Percentiles rank a stretch among this genome's conserved stretches.
Evolutionary conservation across 2,113 vertebrate species (phyloP).

Genomic region (Balaeniceps rex): DNA sequence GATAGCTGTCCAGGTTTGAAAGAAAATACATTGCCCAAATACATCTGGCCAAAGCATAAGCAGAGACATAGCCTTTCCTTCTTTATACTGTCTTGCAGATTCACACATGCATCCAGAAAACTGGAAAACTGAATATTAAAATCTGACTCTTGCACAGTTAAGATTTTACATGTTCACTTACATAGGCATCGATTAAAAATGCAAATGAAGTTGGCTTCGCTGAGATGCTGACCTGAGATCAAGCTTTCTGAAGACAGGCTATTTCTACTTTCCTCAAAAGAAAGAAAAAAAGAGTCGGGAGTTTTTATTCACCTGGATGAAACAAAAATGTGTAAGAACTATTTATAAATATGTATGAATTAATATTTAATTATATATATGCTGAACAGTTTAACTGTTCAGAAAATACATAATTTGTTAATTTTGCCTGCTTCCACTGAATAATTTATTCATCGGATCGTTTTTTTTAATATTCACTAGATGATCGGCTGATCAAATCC

Average conservation of each 20-base stretch:
- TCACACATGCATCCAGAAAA: background rate
- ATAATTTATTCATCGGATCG: conserved; percentile 56
- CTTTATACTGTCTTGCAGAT: background rate
- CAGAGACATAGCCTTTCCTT: background rate
- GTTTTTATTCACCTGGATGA: conserved; percentile 21
- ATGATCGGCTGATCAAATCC: conserved; percentile 56
- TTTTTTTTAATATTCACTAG: conserved; percentile 50
- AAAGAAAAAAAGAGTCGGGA: background rate
- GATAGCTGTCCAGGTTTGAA: background rate
- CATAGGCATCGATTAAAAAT: conserved; percentile 33
- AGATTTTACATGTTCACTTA: background rate
- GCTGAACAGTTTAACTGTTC: conserved; percentile 42
- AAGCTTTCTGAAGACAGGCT: background rate
- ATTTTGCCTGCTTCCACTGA: conserved; percentile 44
- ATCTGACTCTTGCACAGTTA: background rate
- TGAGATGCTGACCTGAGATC: conserved; percentile 17
- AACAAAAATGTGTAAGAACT: background rate
- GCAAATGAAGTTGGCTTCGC: background rate
- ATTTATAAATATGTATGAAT: conserved; percentile 41
- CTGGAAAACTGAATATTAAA: background rate
- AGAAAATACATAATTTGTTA: conserved; percentile 56
- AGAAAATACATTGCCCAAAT: background rate
- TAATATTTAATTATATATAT: conserved; percentile 49
- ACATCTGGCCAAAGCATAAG: background rate
- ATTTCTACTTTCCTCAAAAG: background rate